Base-by-base conservation (phyloP, 2,113 vertebrate species). In the Calyptomena viridis region DNA sequence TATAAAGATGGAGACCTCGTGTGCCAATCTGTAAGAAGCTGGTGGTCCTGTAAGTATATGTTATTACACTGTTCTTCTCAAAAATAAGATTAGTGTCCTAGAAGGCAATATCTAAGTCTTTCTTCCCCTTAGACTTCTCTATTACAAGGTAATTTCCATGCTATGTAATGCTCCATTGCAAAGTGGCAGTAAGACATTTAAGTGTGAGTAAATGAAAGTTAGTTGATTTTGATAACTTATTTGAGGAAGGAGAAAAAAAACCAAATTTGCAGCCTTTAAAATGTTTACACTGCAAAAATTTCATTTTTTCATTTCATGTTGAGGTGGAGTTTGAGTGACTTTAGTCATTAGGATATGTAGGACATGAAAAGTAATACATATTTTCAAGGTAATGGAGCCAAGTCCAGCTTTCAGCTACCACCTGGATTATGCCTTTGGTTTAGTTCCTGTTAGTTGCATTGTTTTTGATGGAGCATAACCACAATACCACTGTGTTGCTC, bases 1-100 rank as follows among this genome's bases (percentile, higher is more conserved):
- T 66, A 92, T 25, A 69, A 90, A 71, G 85, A 76, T 67, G 91
- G 84, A 95, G 93, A 98, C 10, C 22, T 2, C 27, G 42, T 89
- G 31, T 98, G 96, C 40, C 89, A 97, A 63, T 98, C 98, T 82
- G 94, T 83, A 63, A 90, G 92, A 87, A 98, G 98, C 42, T 98
- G 98, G 98, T 98, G 98, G 98, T 95, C 97, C 88, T 97, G 98
- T 98, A 97, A 94, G 98, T 98, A 97, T 28, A 64, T 20, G 30
- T 22, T 39, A 14, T 73, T 46, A 60, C 4, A 44, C 8, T 63
- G 6, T 14, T 77, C 10, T 89, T 79, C 33, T 72, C 35, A 11
- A 21, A 72, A 52, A 66, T 18, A 52, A 15, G 19, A 49, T 64
- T n/a, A 27, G 9, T 72, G n/a, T 39, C 35, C 14, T 30, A 47